Evolutionary conservation across 2,888 invertebrate genomes (phyloP), one percentile per base, ranked within the genome.

Genomic region (Lucinisca nassula): DNA sequence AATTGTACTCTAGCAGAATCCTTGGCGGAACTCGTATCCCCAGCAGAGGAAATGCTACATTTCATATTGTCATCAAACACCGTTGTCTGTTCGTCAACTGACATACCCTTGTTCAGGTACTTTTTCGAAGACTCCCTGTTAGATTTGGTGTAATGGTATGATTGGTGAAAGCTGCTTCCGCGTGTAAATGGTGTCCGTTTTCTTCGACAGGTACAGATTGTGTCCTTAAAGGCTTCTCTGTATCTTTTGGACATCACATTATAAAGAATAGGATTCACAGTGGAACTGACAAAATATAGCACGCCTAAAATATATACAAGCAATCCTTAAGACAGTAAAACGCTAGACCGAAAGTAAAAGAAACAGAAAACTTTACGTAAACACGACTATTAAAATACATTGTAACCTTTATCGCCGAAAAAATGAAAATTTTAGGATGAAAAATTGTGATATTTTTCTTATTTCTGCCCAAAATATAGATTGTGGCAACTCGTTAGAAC

Each of bases 221-320:
- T 78, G 21, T 83, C 83, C 98, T 98, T 98, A 96, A 99, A 99
- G 67, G 99, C 99, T 92, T 98, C 98, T 55, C 98, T 97, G 95
- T 99, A 99, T 96, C 98, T 98, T 96, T 98, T 98, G n/a, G 98
- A 99, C 98, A 99, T 98, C 81, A 98, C 98, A 96, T 99, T 98
- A 97, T 99, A 99, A 61, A 99, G 97, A 90, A 99, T 97, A 0
- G 99, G 99, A 96, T 99, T 99, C 95, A 99, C 98, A 93, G 98
- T 98, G 6, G 99, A 98, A 1, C 98, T 98, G 92, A 99, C 96
- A 96, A 98, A 99, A 97, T 98, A 99, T 87, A 98, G 97, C 0
- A 99, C 97, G 0, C 99, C 99, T 90, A 78, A 32, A 91, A 89
- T 14, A 55, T 0, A 74, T 12, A 72, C 24, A 61, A 24, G 6